Conservation (phyloP, 2,888 invertebrate species). For the Callyntrura guangdongensis region DNA sequence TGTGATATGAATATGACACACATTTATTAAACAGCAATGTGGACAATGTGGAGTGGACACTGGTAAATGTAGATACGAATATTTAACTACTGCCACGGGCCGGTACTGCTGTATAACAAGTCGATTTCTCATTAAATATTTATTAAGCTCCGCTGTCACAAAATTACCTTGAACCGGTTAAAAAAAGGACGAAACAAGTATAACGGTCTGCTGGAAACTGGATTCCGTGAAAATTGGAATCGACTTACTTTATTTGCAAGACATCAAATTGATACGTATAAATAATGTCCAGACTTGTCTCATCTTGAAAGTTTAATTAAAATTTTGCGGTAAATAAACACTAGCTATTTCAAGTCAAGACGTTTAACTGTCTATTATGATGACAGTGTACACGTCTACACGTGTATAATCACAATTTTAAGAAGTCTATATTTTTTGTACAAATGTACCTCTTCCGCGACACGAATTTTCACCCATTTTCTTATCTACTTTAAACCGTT, state of each 20-base stretch:
- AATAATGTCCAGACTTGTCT: not conserved
- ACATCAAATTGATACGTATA: too few species aligned
- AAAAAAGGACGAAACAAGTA: conserved; percentile 19
- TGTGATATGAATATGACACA: conserved; percentile 1
- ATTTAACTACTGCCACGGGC: conserved; percentile 52
- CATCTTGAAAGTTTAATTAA: not conserved
- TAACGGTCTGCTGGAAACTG: too few species aligned
- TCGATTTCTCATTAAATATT: conserved; percentile 53
- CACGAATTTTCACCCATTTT: conserved; percentile 25
- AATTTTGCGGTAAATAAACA: too few species aligned
- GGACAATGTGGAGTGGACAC: not conserved
- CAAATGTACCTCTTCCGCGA: too few species aligned
- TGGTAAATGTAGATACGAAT: not conserved
- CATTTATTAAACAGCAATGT: not conserved
- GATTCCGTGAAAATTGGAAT: too few species aligned
- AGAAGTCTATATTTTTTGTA: too few species aligned
- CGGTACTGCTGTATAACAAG: not conserved
- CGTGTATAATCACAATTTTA: too few species aligned
- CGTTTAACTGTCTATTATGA: not conserved
- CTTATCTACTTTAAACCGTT: not conserved
- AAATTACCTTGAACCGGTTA: conserved; percentile 66
- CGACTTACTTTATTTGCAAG: too few species aligned
- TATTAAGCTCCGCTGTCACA: not conserved
- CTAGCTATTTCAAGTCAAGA: too few species aligned
- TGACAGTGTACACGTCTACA: not conserved